Percentiles rank a stretch among this genome's conserved stretches.
Conservation (phyloP, 2,113 vertebrate genomes). For the Camelus dromedarius region DNA sequence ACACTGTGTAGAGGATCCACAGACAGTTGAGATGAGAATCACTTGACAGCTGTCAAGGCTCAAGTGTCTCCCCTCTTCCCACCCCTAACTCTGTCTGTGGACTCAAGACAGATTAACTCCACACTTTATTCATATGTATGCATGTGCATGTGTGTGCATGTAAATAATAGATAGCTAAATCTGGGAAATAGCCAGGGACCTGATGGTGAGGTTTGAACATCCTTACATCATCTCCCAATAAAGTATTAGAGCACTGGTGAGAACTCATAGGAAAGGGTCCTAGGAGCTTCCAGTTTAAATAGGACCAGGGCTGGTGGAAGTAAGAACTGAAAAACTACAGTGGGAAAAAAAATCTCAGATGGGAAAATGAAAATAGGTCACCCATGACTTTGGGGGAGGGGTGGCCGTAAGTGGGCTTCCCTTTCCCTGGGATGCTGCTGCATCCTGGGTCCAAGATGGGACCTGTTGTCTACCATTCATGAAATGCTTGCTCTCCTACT, state of each 20-base stretch:
- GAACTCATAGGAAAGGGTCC: not conserved
- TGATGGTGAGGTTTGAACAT: not conserved
- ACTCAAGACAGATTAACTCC: not conserved
- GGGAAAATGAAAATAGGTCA: not conserved
- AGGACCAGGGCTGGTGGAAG: not conserved
- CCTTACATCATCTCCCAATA: not conserved
- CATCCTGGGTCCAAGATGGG: not conserved
- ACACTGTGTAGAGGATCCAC: not conserved
- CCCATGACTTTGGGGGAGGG: not conserved
- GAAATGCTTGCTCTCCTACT: not conserved
- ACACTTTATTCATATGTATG: not conserved
- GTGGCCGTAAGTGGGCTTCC: not conserved
- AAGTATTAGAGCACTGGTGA: not conserved
- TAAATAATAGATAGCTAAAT: not conserved
- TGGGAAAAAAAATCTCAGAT: not conserved
- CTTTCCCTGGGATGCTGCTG: not conserved
- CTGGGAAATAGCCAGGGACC: not conserved
- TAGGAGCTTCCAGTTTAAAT: slow-evolving; percentile 8
- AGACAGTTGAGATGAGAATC: slow-evolving; percentile 3
- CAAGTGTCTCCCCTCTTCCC: not conserved
- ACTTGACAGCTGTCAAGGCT: not conserved
- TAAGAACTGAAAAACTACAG: not conserved
- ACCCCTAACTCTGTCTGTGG: not conserved
- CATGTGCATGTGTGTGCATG: not conserved
- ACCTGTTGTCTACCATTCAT: not conserved